Evolutionary conservation across 2,888 invertebrate genomes (phyloP).

Genomic region (Blastobasis lacticolella): DNA sequence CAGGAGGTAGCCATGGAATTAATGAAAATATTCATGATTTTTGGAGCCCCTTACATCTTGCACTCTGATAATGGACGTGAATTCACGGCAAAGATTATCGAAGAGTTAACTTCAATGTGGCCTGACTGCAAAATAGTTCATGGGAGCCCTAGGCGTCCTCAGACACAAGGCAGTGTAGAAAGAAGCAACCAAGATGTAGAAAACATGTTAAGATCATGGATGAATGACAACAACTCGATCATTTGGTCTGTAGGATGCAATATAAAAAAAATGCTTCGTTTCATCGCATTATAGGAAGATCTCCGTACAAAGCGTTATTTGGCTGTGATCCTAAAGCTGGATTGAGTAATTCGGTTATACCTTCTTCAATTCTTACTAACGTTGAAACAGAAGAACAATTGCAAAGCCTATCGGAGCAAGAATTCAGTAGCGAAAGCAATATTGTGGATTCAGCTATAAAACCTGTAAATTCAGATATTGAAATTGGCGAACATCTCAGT

Average conservation of each 20-base stretch:
- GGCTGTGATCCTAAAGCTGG: conserved; percentile 1
- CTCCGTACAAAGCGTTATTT: conserved; percentile 7
- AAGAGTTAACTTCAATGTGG: conserved; percentile 4
- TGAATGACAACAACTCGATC: too few relatives aligned
- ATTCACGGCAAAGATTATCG: too few relatives aligned
- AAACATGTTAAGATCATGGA: not conserved
- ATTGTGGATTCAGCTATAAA: not conserved
- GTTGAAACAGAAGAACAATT: not conserved
- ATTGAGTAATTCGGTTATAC: not conserved
- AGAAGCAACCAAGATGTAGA: not conserved
- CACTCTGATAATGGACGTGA: conserved; percentile 16
- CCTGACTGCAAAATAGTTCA: conserved; percentile 8
- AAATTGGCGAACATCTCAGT: too few relatives aligned
- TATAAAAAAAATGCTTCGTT: conserved; percentile 5
- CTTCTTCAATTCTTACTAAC: not conserved
- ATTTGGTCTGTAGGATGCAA: conserved; percentile 8
- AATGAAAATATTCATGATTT: conserved; percentile 18
- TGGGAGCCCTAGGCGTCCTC: conserved; percentile 1
- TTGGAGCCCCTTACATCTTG: conserved; percentile 15
- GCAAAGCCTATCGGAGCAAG: not conserved
- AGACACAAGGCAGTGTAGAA: not conserved
- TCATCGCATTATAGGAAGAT: conserved; percentile 3
- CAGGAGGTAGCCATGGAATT: conserved; percentile 22
- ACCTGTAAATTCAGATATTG: not conserved
- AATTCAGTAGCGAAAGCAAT: not conserved